phyloP scores from a whole-genome alignment of 2,888 invertebrate species.

The Drosophila seclusa region DNA sequence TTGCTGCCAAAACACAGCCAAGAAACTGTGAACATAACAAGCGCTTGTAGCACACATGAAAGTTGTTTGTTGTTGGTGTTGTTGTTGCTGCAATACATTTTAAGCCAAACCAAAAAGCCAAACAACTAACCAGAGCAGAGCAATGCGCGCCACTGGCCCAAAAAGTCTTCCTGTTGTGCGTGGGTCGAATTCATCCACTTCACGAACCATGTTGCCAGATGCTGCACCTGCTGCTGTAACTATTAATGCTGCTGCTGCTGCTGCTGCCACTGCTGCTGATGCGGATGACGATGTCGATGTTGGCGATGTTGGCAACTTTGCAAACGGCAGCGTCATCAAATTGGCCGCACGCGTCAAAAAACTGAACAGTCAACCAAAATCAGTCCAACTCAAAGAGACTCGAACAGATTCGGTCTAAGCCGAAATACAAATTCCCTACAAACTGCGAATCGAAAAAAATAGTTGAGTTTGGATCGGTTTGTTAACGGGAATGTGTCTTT shows the following conservation, averaged over 20 bases:
- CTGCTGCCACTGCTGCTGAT: slow-evolving; percentile 10
- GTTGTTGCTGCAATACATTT: slow-evolving; percentile 28
- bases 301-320: slow-evolving; percentile 27
- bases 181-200: slow-evolving; percentile 38
- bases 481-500: background rate
- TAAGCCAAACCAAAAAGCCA: slow-evolving; percentile 17
- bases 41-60: slow-evolving; percentile 53
- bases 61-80: slow-evolving; percentile 38
- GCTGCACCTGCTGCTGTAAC: slow-evolving; percentile 9
- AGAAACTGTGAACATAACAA: slow-evolving; percentile 54
- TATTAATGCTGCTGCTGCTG: background rate
- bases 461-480: rapidly evolving
- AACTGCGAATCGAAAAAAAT: background rate
- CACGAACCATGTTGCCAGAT: slow-evolving; percentile 20
- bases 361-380: slow-evolving; percentile 6
- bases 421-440: slow-evolving; percentile 36
- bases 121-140: slow-evolving; percentile 26
- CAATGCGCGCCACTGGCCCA: slow-evolving; percentile 60
- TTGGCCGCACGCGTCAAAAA: slow-evolving; percentile 71
- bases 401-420: slow-evolving; percentile 2
- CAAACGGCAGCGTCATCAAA: slow-evolving; percentile 55
- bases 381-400: slow-evolving; percentile 15
- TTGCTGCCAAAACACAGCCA: slow-evolving; percentile 76
- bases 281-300: slow-evolving; percentile 15
- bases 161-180: slow-evolving; percentile 60